Evolutionary conservation across 2,797 vertebrate species (phyloP), one percentile per base, ranked within the genome.

Genomic region (Gymnoscopelus microlampas): DNA sequence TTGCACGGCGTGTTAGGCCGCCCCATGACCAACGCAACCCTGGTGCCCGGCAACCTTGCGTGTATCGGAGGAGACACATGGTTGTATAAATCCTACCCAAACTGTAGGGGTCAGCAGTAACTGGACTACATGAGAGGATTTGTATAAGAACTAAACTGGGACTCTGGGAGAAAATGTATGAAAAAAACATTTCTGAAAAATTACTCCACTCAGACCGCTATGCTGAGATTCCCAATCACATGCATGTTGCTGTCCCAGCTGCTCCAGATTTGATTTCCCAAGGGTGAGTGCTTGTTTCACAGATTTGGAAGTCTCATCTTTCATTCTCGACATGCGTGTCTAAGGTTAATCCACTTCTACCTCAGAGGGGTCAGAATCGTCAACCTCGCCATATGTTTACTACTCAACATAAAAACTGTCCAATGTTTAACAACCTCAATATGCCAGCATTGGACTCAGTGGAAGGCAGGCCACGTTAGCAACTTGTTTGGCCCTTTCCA

Each of bases 261-360:
- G 68, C 76, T 77, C 76, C 73, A 80, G 12, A 70, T 89, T 88
- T 93, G 92, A 94, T 94, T 94, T 94, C 93, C 93, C 92, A 70
- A 53, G 71, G 86, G 80, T 69, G 14, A 60, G 80, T 63, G 79
- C 87, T 93, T 85, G 90, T 93, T 93, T 90, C 83, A 59, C 85
- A 73, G 79, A 85, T 85, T 79, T 72, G 75, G 78, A 82, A 70
- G 72, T 83, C 87, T 83, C 87, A 91, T 93, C 90, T 80, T 77
- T 92, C 90, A 92, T 85, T 76, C 69, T 6, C 77, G 82, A 86
- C 81, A 75, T 47, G 70, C 85, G 80, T 53, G 78, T 88, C 80
- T 88, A 47, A 26, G 77, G 83, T 83, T 82, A 85, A 86, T 81
- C 76, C 49, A 32, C 76, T 79, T 73, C 70, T 65, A 74, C 71